Conservation (phyloP, 2,113 vertebrate genomes). For the Vulpes vulpes region DNA sequence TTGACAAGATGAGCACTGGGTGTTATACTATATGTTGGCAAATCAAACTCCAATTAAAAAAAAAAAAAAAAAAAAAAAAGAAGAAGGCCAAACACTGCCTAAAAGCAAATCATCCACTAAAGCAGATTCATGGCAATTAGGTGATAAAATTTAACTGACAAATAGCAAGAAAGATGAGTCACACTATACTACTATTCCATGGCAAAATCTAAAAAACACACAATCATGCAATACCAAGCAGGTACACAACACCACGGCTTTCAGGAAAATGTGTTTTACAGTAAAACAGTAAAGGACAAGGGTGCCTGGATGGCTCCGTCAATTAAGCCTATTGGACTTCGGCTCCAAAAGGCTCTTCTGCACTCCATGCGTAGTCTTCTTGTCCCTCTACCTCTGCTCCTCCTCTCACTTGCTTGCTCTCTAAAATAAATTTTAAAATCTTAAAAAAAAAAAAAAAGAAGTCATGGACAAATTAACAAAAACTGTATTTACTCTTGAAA, state of each 20-base stretch:
- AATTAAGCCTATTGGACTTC: too few species aligned
- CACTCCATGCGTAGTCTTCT: too few species aligned
- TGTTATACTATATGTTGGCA: too few species aligned
- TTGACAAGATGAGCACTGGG: too few species aligned
- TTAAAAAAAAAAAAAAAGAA: too few species aligned
- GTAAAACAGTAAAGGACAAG: slow-evolving; percentile 14
- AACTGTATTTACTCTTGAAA: not conserved
- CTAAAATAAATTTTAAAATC: too few species aligned
- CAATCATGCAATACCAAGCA: not conserved
- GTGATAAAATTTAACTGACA: slow-evolving; percentile 49
- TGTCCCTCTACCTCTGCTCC: too few species aligned
- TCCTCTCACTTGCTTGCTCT: too few species aligned
- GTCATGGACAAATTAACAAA: slow-evolving; percentile 14
- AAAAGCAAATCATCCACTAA: slow-evolving; percentile 40
- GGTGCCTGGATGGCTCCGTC: too few species aligned
- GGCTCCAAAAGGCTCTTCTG: too few species aligned
- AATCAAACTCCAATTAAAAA: too few species aligned
- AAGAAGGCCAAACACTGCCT: slow-evolving; percentile 4
- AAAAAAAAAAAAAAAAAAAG: too few species aligned
- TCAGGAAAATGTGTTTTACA: not conserved
- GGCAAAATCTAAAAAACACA: slow-evolving; percentile 55
- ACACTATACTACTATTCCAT: slow-evolving; percentile 2
- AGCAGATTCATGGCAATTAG: not conserved
- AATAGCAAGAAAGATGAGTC: not conserved
- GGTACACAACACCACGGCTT: not conserved